Evolutionary conservation across 2,113 vertebrate genomes (phyloP).

Genomic region (Brachyistius frenatus): DNA sequence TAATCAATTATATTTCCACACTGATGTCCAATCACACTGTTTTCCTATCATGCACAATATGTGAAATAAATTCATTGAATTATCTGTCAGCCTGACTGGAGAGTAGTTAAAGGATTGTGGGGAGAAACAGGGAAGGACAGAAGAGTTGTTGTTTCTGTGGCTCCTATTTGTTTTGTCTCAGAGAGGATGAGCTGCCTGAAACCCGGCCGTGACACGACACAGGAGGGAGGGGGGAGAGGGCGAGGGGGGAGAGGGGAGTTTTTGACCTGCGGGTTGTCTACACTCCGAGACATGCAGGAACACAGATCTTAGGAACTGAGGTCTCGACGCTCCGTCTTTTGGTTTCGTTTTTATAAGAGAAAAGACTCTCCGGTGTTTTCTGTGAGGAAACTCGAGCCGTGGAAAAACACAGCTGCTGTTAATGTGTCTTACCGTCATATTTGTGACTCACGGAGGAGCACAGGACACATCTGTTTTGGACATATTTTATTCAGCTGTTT

Average conservation of each 20-base stretch:
- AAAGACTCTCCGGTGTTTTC: conserved; percentile 21
- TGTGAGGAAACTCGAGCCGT: conserved; percentile 22
- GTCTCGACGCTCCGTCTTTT: conserved; percentile 9
- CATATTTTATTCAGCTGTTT: background rate
- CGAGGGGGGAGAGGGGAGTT: background rate
- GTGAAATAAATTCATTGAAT: background rate
- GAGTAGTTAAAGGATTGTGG: background rate
- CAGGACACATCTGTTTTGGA: conserved; percentile 1
- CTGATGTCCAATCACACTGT: too few species aligned
- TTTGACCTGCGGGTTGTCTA: conserved; percentile 12
- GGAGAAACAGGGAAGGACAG: background rate
- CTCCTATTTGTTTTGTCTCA: conserved; percentile 39
- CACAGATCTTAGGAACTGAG: conserved; percentile 8
- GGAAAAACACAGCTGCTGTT: conserved; percentile 63
- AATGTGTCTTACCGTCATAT: conserved; percentile 23
- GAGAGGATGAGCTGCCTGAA: background rate
- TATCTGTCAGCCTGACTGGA: background rate
- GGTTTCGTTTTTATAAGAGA: conserved; percentile 20
- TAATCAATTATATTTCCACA: too few species aligned
- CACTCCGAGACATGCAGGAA: conserved; percentile 8
- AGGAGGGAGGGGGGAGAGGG: background rate
- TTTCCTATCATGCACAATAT: background rate
- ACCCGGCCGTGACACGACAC: background rate
- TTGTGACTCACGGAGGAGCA: conserved; percentile 26
- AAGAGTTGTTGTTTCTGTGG: conserved; percentile 26